Base-by-base conservation (phyloP, 2,113 vertebrate genomes). In the Eretmochelys imbricata region DNA sequence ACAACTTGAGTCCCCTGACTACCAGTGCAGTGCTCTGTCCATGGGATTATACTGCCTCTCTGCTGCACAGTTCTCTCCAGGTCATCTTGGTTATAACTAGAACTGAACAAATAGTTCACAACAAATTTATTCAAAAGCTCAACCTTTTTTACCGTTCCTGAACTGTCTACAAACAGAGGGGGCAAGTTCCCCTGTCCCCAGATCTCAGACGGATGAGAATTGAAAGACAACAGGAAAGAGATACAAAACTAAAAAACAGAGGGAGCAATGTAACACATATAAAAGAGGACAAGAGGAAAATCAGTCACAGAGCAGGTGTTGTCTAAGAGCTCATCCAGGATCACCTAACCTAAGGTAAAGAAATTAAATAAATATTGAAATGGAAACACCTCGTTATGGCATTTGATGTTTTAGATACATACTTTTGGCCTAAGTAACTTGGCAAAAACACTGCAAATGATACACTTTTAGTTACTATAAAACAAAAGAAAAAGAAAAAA, bases 351-450 rank as follows among this genome's bases (percentile, higher is more conserved):
- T 84, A n/a, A 86, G 24, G n/a, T 91, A 87, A 8, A 16, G 5
- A 85, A 94, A 95, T 90, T 51, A 91, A 93, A 72, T 72, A 38
- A n/a, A 72, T 72, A 72, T 22, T 72, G n/a, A 72, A 72, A 72
- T 5, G 38, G 8, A 72, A 88, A 87, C 19, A 79, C 6, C 11
- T 29, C 83, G 82, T 50, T 1, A 3, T 13, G 42, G 49, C 20
- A 85, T 20, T 25, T 79, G 20, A 76, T 42, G 76, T 12, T 51
- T 87, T 85, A 91, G 13, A 4, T 8, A 2, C 29, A 0, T 2
- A 38, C 3, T 53, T 93, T 42, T 82, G 65, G 29, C n/a, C 65
- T 38, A 72, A 38, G 16, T 75, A 89, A 8, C 10, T 85, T 20
- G 35, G 35, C n/a, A 82, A 78, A 35, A 88, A 51, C 69, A 82